Evolutionary conservation across 53 echinoderm and acorn worm genomes (phyloP), one percentile per base, ranked within the genome.

Genomic region (Hippasteria phrygiana): DNA sequence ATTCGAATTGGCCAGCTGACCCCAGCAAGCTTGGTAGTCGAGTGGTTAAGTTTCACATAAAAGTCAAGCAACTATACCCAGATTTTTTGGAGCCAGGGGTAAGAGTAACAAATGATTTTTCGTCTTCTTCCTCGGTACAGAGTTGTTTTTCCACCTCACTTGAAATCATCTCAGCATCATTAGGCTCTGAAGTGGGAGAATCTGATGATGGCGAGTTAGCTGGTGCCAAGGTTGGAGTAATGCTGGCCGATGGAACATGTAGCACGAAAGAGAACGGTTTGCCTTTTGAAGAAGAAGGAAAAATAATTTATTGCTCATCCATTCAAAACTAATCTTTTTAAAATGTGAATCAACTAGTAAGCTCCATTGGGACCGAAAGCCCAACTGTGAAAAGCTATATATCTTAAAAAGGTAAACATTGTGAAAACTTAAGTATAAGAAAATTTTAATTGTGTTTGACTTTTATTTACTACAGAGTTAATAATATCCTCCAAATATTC

Each of bases 131-230:
- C 64, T 81, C 81, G 43, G 64, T 64, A 31, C 35, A 37, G 40
- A 13, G 69, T 35, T 35, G 9, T 56, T 28, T 81, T 13, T 45
- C 81, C 2, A 31, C 63, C 31, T 65, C 81, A 17, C 17, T 65
- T 7, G 46, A 43, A 11, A 81, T 65, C 47, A 81, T 65, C 33
- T 81, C 81, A 81, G 65, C 31, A 45, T 81, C 81, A 40, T 20
- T 4, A 43, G 62, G 33, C 31, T 81, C 81, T 42, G 81, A 81
- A 39, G 32, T 46, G 5, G 81, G 65, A n/a, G 65, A 27, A 81
- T 81, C 81, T 39, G 81, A 81, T 33, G 66, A 81, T 20, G 81
- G 81, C 13, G 81, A 81, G 81, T 81, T 81, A 64, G 64, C 65
- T 43, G 81, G 81, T 27, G 65, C 81, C 65, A 81, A 40, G 37